Evolutionary conservation across 2,888 invertebrate genomes (phyloP), one percentile per base, ranked within the genome.

Genomic region (Hirtodrosophila alboralis): DNA sequence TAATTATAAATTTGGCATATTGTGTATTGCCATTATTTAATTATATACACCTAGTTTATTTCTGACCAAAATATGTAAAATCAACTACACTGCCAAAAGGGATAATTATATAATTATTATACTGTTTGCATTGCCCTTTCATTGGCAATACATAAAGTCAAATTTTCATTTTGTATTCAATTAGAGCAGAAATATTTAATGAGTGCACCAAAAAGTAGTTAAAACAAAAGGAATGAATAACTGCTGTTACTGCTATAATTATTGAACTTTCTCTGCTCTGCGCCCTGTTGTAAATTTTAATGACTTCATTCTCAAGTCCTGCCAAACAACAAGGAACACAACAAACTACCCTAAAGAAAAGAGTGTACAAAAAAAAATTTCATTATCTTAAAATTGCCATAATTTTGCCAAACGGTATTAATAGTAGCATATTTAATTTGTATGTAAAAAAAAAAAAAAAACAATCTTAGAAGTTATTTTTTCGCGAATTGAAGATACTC

Each of bases 211-310:
- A 27, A 31, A 16, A 63, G 43, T 47, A 47, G 27, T 36, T 41
- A 9, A 10, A 41, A 36, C 8, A 38, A 45, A 48, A 37, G 34
- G n/a, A 34, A 48, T 47, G 13, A 45, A 41, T 21, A 44, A 31
- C 47, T 43, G 18, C 38, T 48, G 51, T n/a, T 44, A 43, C 47
- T 67, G 40, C 9, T 34, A 37, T 37, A 58, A 9, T 33, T 58
- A 63, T 66, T 68, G 43, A 75, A 71, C 54, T 61, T 71, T 54
- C 37, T 26, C 37, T 26, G 54, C 36, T 36, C 36, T 27, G 26
- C 37, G 44, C 33, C 41, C 27, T 56, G 70, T 67, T 80, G 38
- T 59, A 59, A 64, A 70, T 74, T 76, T 76, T 77, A 80, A 77
- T 61, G 77, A 67, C 58, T 73, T 43, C 51, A 30, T 13, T 28